A percentile compares a stretch with the other conserved stretches of the same genome.
Conservation (phyloP, 2,113 vertebrate species). For the Mormyrus lacerda region DNA sequence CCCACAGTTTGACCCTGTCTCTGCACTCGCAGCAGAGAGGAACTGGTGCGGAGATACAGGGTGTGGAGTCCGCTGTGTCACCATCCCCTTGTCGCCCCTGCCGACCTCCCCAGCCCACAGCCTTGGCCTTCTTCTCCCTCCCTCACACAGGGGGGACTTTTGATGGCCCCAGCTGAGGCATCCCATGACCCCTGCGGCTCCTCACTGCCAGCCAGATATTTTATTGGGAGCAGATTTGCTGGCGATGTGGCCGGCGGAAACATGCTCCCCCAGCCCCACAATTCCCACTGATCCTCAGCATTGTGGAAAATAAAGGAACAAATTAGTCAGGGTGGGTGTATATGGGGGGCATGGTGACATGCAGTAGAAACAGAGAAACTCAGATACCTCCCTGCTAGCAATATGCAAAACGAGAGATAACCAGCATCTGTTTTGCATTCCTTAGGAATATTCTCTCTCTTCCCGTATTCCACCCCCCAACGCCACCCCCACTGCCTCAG, state of each 20-base stretch:
- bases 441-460: not conserved
- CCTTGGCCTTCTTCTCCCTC: not conserved
- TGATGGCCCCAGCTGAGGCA: not conserved
- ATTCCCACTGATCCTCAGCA: not conserved
- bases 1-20: not conserved
- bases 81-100: not conserved
- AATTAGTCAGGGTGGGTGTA: not conserved
- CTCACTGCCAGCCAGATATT: not conserved
- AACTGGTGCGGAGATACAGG: not conserved
- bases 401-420: not conserved
- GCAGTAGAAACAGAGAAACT: not conserved
- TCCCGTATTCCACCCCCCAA: too few relatives aligned
- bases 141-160: too few relatives aligned
- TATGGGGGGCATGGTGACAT: not conserved
- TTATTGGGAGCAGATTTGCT: slow-evolving; percentile 2
- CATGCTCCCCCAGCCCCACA: too few relatives aligned
- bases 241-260: not conserved
- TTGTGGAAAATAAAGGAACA: not conserved
- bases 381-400: not conserved
- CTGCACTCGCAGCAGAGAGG: not conserved
- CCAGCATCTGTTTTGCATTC: not conserved
- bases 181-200: not conserved
- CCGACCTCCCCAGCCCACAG: not conserved
- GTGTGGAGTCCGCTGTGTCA: not conserved
- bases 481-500: not conserved